These are phyloP conservation scores for Oscheius myriophilus DNA, from an alignment of 2,888 invertebrate genomes.

Conservation along the genomic window DNA sequence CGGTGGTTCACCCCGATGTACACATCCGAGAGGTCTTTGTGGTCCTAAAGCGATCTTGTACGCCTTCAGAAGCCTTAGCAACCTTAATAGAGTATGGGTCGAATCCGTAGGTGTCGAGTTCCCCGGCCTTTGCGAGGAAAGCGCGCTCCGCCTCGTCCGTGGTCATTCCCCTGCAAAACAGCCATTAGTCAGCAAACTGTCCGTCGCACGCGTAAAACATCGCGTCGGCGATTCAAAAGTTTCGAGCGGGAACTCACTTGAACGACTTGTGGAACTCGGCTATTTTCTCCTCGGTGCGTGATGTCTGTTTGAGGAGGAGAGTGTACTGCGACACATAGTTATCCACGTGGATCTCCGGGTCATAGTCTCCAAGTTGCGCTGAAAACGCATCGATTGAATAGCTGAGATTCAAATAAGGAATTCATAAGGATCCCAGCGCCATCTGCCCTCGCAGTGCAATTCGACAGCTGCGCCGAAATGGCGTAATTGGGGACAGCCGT, in stretches of 20 bases:
- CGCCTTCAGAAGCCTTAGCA: conserved; percentile 31
- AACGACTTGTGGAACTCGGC: conserved; percentile 89
- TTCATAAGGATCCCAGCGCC: background rate
- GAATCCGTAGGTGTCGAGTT: conserved; percentile 91
- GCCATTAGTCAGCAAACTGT: conserved; percentile 7
- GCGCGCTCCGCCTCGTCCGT: conserved; percentile 87
- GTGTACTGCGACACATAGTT: conserved; percentile 88
- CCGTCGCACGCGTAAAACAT: no score
- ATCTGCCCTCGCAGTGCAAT: background rate
- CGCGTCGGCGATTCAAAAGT: no score
- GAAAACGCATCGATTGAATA: conserved; percentile 45
- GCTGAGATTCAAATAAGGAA: background rate
- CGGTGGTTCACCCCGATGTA: conserved; percentile 94
- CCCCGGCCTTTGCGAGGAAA: conserved; percentile 79
- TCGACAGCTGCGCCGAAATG: background rate
- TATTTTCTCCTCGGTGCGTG: conserved; percentile 89
- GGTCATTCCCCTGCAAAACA: conserved; percentile 80
- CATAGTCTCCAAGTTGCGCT: conserved; percentile 95
- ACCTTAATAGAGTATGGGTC: conserved; percentile 98
- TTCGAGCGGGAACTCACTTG: conserved; percentile 71
- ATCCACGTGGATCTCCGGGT: conserved; percentile 84
- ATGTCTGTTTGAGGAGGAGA: conserved; percentile 89
- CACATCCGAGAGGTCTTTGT: conserved; percentile 81
- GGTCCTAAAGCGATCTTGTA: conserved; percentile 78
- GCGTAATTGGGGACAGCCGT: conserved; percentile 1